A percentile compares a stretch with the other conserved stretches of the same genome.
These are phyloP conservation scores for Dynastes hyllus DNA, from an alignment of 2,888 invertebrate genomes.

Conservation along the genomic window DNA sequence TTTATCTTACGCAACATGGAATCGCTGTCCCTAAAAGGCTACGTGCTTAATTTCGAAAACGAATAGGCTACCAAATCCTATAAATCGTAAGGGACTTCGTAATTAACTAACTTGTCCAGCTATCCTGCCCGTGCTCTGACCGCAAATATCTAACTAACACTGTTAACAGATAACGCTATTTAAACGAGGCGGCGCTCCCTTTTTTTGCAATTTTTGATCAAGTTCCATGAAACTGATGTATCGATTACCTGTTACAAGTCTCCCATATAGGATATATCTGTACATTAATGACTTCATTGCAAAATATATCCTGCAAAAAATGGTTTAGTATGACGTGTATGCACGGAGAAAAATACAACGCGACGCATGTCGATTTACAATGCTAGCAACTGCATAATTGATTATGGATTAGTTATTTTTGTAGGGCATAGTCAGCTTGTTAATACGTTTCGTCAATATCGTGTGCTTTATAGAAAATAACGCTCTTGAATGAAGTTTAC, in stretches of 20 bases:
- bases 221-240: slow-evolving; percentile 1
- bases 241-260: neutral
- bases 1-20: neutral
- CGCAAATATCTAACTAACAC: slow-evolving; percentile 16
- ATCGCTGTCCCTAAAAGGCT: neutral
- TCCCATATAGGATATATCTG: neutral
- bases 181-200: neutral
- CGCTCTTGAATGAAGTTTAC: no score
- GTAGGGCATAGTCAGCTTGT: no score
- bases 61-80: neutral
- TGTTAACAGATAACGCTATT: slow-evolving; percentile 17
- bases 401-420: no score
- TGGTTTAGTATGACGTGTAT: neutral
- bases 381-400: no score
- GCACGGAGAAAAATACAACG: neutral
- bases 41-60: slow-evolving; percentile 11
- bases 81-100: slow-evolving; percentile 14
- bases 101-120: slow-evolving; percentile 31
- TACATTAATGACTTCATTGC: neutral
- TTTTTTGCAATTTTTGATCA: slow-evolving; percentile 7
- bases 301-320: neutral
- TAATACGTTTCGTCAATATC: no score
- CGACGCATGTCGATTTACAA: neutral
- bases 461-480: no score
- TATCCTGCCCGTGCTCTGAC: slow-evolving; percentile 7